Base-by-base conservation (phyloP, 2,113 vertebrate species). In the Sylvia atricapilla region DNA sequence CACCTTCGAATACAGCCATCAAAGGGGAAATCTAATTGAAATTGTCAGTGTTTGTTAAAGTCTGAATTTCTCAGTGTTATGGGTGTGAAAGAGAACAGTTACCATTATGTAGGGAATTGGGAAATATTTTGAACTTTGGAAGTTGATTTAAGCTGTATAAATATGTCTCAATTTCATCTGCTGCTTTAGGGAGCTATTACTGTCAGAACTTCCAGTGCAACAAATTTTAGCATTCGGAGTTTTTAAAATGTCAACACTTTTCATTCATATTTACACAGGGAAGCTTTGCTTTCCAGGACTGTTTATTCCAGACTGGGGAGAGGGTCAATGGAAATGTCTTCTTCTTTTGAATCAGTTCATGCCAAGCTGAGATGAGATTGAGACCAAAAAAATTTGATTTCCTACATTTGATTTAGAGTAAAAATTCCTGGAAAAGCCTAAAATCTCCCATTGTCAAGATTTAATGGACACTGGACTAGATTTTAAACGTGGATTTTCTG, bases 51-150 rank as follows among this genome's bases (percentile, higher is more conserved):
- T 87, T 76, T 79, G 55, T 58, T 58, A 46, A 28, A 87, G 35
- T 89, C 73, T 77, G 39, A 94, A 84, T 49, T 80, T 77, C 28
- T 58, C n/a, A 28, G 1, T 20, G 14, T 86, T 84, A 20, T 3
- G 6, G 44, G 53, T n/a, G 53, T 39, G 67, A 79, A 75, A 53
- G 60, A 93, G 62, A 75, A 25, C 60, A 63, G 37, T 59, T 67
- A 68, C 79, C 85, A 85, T 90, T 86, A 49, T 31, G 24, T 64
- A 69, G 89, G 86, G 87, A 95, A 92, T 73, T 92, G 87, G 89
- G 84, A 94, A 92, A 49, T 92, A 76, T 74, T 89, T 90, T 90
- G 81, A 84, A 69, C 72, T 94, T 92, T 73, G 1, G 18, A 27
- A 44, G 58, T 76, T 82, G 63, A 76, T 80, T 94, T 88, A 58